Base-by-base conservation (phyloP, 2,113 vertebrate genomes). In the Tachysurus fulvidraco region DNA sequence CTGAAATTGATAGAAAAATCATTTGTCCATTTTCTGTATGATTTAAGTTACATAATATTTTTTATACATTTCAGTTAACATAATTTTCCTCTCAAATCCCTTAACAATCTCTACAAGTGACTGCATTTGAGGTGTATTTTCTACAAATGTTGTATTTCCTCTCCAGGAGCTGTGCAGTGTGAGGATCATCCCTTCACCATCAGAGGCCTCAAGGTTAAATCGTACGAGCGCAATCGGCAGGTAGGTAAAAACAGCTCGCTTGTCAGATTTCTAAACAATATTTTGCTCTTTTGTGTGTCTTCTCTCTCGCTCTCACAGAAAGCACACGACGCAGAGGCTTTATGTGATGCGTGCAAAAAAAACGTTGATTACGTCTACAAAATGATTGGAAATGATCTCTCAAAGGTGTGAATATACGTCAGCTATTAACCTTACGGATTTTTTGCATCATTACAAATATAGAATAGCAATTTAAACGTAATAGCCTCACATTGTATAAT, bases 241-340 rank as follows among this genome's bases (percentile, higher is more conserved):
- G 80, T 81, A 64, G 4, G 3, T 16, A 60, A 17, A 80, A 78
- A 30, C 46, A 50, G 65, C 17, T 41, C 1, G 21, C 14, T 46
- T 25, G 13, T 23, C 14, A 0, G 44, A 74, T 74, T 74, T 50
- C 21, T 12, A 50, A n/a, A 25, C 17, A 1, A 50, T 74, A 13
- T 2, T 11, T 23, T 50, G 11, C 41, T 74, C 0, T 23, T 46
- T 71, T 9, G 36, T 74, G 10, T 74, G 71, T 46, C 4, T 0
- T 25, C 25, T 52, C 25, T 82, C 25, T 30, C 21, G 28, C 5
- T 17, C 28, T 8, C 25, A 17, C 60, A 80, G 54, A 46, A 10
- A 74, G 17, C 1, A n/a, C 1, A 28, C 12, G 9, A 28, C 0
- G 0, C 4, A 0, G 0, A 2, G 10, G 0, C 4, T 1, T 0